Evolutionary conservation across 1,140 invertebrate genomes (phyloP).

Genomic region (Potamilus streckersoni): DNA sequence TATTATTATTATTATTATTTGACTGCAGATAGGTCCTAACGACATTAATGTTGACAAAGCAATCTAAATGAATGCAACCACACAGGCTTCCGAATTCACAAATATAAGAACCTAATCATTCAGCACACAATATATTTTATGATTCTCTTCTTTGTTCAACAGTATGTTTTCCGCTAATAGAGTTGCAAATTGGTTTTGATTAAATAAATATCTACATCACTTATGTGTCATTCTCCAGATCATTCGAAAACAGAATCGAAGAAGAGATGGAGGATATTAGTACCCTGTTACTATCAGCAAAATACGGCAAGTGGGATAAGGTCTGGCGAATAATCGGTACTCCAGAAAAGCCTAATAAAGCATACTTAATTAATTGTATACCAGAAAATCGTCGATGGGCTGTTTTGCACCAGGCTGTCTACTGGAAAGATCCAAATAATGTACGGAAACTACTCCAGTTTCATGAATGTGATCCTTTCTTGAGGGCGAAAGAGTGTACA

Average conservation of each 20-base stretch:
- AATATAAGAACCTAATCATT: no score
- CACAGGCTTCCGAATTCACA: no score
- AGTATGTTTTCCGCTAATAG: no score
- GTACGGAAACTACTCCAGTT: conserved; percentile 11
- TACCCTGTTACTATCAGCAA: conserved; percentile 2
- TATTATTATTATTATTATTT: no score
- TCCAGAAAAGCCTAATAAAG: not conserved
- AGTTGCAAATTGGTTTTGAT: no score
- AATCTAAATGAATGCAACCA: no score
- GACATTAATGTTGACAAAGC: no score
- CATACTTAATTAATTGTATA: conserved; percentile 8
- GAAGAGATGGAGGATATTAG: not conserved
- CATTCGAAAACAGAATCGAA: conserved; percentile 7
- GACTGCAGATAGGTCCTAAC: no score
- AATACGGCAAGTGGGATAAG: not conserved
- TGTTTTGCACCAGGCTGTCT: conserved; percentile 24
- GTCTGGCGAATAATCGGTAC: conserved; percentile 13
- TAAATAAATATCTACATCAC: no score
- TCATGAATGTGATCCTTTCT: conserved; percentile 13
- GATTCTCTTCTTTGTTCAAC: no score
- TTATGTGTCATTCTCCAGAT: no score
- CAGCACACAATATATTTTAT: no score
- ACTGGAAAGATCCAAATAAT: conserved; percentile 18
- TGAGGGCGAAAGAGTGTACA: conserved; percentile 12
- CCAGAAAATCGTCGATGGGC: conserved; percentile 21